Evolutionary conservation across 2,797 vertebrate genomes (phyloP).

Genomic region (Myotis vivesi): DNA sequence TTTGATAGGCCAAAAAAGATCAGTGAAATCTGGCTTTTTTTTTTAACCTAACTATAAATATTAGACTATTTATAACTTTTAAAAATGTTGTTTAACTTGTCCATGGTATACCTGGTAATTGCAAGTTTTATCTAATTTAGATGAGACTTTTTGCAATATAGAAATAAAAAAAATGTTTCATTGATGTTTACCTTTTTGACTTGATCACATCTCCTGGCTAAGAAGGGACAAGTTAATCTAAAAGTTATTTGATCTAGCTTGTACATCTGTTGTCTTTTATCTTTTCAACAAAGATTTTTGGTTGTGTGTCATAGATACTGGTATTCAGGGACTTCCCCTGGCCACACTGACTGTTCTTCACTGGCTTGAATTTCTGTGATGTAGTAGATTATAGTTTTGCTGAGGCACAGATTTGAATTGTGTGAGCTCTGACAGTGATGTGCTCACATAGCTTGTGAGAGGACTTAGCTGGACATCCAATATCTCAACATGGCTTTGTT

Average conservation of each 20-base stretch:
- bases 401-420: conserved; percentile 38
- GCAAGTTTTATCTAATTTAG: not conserved
- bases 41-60: not conserved
- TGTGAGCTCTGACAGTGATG: conserved; percentile 28
- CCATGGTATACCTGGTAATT: not conserved
- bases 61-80: not conserved
- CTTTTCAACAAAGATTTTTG: not conserved
- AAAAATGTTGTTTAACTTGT: conserved; percentile 1
- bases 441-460: not conserved
- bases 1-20: not conserved
- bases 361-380: conserved; percentile 7
- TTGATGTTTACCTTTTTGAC: conserved; percentile 21
- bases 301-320: not conserved
- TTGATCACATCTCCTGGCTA: conserved; percentile 5
- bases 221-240: conserved; percentile 12
- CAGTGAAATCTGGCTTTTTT: not conserved
- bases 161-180: not conserved
- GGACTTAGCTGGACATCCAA: not conserved
- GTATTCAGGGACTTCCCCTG: not conserved
- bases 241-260: not conserved
- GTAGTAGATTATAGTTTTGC: conserved; percentile 16
- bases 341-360: not conserved
- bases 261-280: not conserved
- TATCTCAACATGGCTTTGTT: conserved; percentile 20
- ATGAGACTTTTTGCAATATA: not conserved